These are phyloP conservation scores for Ancistrus triradiatus DNA, from an alignment of 2,113 vertebrate genomes.

Conservation along the genomic window DNA sequence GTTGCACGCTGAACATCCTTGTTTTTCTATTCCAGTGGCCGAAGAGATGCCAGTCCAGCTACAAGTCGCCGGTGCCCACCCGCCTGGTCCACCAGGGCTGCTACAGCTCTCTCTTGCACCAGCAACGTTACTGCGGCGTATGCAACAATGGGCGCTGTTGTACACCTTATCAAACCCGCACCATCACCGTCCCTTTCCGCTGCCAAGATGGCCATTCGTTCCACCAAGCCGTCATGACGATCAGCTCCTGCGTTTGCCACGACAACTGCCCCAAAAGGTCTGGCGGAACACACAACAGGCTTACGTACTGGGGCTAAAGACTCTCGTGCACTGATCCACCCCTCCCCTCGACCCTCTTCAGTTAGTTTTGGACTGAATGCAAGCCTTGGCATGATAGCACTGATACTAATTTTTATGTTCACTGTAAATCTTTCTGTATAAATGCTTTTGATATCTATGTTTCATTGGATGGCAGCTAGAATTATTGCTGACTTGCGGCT, in stretches of 20 bases:
- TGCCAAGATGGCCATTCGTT: slow-evolving; percentile 55
- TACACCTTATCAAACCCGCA: slow-evolving; percentile 60
- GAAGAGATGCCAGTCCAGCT: slow-evolving; percentile 58
- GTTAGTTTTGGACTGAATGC: neutral
- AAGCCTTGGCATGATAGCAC: slow-evolving; percentile 18
- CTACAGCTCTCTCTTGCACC: slow-evolving; percentile 54
- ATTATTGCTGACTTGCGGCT: no score
- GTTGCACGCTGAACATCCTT: neutral
- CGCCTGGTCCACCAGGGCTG: slow-evolving; percentile 65
- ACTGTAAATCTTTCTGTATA: no score
- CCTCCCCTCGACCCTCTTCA: no score
- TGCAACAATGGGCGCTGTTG: slow-evolving; percentile 68
- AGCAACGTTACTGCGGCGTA: slow-evolving; percentile 63
- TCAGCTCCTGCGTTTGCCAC: slow-evolving; percentile 70
- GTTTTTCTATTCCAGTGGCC: slow-evolving; percentile 47
- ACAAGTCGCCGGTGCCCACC: slow-evolving; percentile 51
- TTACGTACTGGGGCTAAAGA: slow-evolving; percentile 15
- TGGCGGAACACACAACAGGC: slow-evolving; percentile 39
- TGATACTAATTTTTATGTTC: neutral
- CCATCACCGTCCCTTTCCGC: slow-evolving; percentile 58
- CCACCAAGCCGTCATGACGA: slow-evolving; percentile 63
- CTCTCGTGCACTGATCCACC: slow-evolving; percentile 13
- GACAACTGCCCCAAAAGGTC: slow-evolving; percentile 59
- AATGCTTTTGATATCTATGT: no score
- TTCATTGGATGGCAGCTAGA: no score